These are phyloP conservation scores for Papilio glaucus DNA, from an alignment of 1,140 invertebrate genomes.

Conservation along the genomic window DNA sequence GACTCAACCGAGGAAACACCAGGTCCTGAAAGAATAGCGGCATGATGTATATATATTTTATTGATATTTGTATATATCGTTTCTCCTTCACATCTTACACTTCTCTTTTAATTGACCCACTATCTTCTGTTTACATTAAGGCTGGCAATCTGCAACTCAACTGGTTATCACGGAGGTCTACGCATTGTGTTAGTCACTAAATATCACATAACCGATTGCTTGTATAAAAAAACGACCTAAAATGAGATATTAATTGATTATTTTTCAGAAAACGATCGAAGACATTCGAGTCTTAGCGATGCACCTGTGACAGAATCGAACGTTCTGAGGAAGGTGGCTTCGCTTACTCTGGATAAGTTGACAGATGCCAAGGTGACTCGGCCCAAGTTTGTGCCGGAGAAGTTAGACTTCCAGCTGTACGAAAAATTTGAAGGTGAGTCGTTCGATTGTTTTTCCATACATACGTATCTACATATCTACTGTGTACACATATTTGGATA, in stretches of 20 bases:
- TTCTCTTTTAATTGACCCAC: too few species aligned
- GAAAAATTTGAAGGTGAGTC: slow-evolving; percentile 95
- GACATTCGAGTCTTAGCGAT: slow-evolving; percentile 72
- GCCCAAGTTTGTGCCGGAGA: slow-evolving; percentile 91
- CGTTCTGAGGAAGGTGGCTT: slow-evolving; percentile 92
- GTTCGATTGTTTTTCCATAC: slow-evolving; percentile 19
- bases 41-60: too few species aligned
- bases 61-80: too few species aligned
- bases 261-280: slow-evolving; percentile 63
- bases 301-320: slow-evolving; percentile 83
- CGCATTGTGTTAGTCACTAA: too few species aligned
- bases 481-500: too few species aligned
- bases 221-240: background rate
- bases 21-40: too few species aligned
- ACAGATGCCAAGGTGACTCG: slow-evolving; percentile 85
- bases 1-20: too few species aligned
- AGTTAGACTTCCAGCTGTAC: slow-evolving; percentile 91
- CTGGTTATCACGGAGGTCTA: too few species aligned
- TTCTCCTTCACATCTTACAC: too few species aligned
- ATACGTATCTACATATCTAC: too few species aligned
- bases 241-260: slow-evolving; percentile 9
- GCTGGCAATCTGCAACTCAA: too few species aligned
- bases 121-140: too few species aligned
- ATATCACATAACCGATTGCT: background rate
- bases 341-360: slow-evolving; percentile 89